These are phyloP conservation scores for Tragulus kanchil DNA, from an alignment of 2,113 vertebrate species.

Conservation along the genomic window DNA sequence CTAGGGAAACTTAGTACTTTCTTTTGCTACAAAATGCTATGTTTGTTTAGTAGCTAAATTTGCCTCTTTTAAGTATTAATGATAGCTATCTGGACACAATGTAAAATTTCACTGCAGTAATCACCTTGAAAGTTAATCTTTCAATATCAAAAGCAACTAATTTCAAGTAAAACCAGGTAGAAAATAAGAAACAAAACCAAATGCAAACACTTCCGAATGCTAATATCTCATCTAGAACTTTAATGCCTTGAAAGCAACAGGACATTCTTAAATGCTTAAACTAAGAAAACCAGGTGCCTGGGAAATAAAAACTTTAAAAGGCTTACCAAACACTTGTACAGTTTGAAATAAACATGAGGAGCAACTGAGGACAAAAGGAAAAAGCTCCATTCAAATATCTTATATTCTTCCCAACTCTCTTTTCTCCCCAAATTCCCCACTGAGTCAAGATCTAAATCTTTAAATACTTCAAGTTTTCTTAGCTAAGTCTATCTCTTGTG, in stretches of 20 bases:
- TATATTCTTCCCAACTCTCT: not conserved
- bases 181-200: conserved; percentile 57
- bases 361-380: not conserved
- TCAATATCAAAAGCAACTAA: conserved; percentile 38
- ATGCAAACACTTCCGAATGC: conserved; percentile 53
- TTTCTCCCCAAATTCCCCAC: conserved; percentile 1
- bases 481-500: not conserved
- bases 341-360: not conserved
- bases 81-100: conserved; percentile 17
- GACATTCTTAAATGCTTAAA: conserved; percentile 24
- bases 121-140: conserved; percentile 33
- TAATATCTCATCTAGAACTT: not conserved
- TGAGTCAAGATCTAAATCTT: conserved; percentile 33
- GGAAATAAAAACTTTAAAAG: conserved; percentile 37
- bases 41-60: conserved; percentile 44
- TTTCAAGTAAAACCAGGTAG: conserved; percentile 63
- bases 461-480: conserved; percentile 23
- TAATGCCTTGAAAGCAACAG: conserved; percentile 42
- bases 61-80: conserved; percentile 26
- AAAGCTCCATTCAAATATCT: not conserved
- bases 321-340: conserved; percentile 9
- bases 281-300: not conserved
- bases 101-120: conserved; percentile 53
- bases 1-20: conserved; percentile 3
- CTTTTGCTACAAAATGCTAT: conserved; percentile 31